Percentiles rank a stretch among this genome's conserved stretches.
Conservation (phyloP, 2,797 vertebrate species). For the Varecia variegata region DNA sequence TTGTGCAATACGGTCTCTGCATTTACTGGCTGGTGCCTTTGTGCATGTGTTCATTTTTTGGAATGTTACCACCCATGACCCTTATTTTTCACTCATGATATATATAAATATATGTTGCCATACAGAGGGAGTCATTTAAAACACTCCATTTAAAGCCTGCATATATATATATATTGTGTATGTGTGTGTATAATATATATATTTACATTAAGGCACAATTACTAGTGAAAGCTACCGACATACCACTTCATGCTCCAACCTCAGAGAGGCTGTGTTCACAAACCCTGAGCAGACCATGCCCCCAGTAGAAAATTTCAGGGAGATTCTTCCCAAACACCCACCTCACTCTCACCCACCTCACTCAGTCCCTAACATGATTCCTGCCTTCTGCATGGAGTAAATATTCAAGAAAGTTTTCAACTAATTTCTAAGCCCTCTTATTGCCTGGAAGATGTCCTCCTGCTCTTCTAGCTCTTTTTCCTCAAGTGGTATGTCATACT, state of each 20-base stretch:
- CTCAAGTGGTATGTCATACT: not conserved
- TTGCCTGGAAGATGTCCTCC: not conserved
- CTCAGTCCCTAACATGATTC: not conserved
- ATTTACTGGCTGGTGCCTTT: not conserved
- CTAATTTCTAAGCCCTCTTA: not conserved
- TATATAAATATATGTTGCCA: constrained; percentile 23
- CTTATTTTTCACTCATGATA: constrained; percentile 48
- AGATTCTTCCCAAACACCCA: not conserved
- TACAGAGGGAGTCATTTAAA: constrained; percentile 31
- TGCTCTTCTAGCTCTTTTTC: not conserved
- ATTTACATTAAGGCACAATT: constrained; percentile 53
- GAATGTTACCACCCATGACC: constrained; percentile 45
- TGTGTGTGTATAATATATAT: not conserved
- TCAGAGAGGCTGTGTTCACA: not conserved
- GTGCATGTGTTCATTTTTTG: constrained; percentile 36
- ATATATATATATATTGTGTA: not conserved
- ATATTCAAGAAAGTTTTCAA: not conserved
- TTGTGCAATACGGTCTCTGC: not conserved
- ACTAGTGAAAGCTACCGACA: not conserved
- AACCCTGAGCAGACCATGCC: not conserved
- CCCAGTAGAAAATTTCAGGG: not conserved
- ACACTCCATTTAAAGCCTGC: constrained; percentile 50
- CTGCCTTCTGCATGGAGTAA: not conserved
- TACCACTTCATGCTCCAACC: not conserved
- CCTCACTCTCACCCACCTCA: not conserved